Conservation (phyloP, 2,113 vertebrate genomes). For the Mesitornis unicolor region DNA sequence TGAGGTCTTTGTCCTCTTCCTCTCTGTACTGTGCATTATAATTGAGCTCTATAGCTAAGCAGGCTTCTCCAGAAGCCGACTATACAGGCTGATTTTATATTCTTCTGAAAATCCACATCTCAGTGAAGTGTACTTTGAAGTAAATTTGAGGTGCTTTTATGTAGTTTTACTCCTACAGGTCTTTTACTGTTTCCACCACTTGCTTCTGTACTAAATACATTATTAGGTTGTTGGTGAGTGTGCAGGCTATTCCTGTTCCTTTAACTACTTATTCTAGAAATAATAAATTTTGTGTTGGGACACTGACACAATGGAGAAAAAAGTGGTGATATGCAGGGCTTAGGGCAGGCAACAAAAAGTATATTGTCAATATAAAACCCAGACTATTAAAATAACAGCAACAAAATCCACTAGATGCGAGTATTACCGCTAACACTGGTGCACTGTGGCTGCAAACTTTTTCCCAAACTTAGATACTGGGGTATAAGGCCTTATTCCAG, state of each 20-base stretch:
- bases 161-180: slow-evolving; percentile 3
- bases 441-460: neutral
- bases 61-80: slow-evolving; percentile 32
- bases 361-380: neutral
- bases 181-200: neutral
- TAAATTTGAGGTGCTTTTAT: slow-evolving; percentile 35
- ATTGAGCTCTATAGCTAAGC: slow-evolving; percentile 6
- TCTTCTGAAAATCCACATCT: slow-evolving; percentile 35
- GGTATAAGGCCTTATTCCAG: neutral
- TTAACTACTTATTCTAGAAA: neutral
- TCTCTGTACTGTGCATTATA: slow-evolving; percentile 25
- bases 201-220: neutral
- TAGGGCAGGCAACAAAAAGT: neutral
- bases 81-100: slow-evolving; percentile 33
- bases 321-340: neutral
- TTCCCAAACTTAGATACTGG: neutral
- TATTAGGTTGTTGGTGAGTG: neutral
- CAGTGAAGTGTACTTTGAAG: neutral
- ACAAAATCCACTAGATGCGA: neutral
- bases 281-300: neutral
- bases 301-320: neutral
- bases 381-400: neutral
- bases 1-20: slow-evolving; percentile 57
- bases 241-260: neutral
- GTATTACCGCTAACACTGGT: neutral